These are phyloP conservation scores for Plectropomus leopardus DNA, from an alignment of 2,113 vertebrate genomes.

Conservation along the genomic window DNA sequence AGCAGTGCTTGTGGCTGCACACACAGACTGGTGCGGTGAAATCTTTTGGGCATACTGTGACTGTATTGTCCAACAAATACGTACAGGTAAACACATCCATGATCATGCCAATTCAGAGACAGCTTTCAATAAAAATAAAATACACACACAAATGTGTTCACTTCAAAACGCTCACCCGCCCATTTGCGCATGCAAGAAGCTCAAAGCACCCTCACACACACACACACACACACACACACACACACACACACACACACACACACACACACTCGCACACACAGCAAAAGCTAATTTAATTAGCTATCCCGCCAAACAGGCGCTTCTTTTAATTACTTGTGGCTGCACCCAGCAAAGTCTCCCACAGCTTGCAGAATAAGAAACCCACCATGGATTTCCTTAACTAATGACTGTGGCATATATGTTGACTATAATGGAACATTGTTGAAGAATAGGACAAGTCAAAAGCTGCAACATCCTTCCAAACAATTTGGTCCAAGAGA, in stretches of 20 bases:
- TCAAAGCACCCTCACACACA: slow-evolving; percentile 38
- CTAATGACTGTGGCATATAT: slow-evolving; percentile 60
- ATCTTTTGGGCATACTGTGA: slow-evolving; percentile 2
- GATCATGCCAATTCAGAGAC: slow-evolving; percentile 11
- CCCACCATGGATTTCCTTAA: slow-evolving; percentile 60
- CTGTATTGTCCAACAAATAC: background rate
- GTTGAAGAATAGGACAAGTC: slow-evolving; percentile 15
- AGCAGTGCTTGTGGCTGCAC: slow-evolving; percentile 26
- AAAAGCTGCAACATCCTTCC: slow-evolving; percentile 17
- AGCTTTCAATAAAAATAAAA: slow-evolving; percentile 28
- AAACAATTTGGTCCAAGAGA: slow-evolving; percentile 29
- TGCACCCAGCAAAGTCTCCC: slow-evolving; percentile 52
- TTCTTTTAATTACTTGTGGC: slow-evolving; percentile 81
- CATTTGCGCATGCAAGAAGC: slow-evolving; percentile 23
- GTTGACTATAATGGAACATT: slow-evolving; percentile 26
- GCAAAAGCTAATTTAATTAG: slow-evolving; percentile 81
- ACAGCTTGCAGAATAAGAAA: slow-evolving; percentile 63
- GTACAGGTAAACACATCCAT: slow-evolving; percentile 3
- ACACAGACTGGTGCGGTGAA: slow-evolving; percentile 8
- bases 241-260: slow-evolving; percentile 9
- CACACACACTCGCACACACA: slow-evolving; percentile 27
- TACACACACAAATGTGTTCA: slow-evolving; percentile 14
- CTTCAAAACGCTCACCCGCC: slow-evolving; percentile 11
- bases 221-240: slow-evolving; percentile 26
- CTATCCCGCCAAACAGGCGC: slow-evolving; percentile 71